Conservation (phyloP, 2,113 vertebrate species). For the Apaloderma vittatum region DNA sequence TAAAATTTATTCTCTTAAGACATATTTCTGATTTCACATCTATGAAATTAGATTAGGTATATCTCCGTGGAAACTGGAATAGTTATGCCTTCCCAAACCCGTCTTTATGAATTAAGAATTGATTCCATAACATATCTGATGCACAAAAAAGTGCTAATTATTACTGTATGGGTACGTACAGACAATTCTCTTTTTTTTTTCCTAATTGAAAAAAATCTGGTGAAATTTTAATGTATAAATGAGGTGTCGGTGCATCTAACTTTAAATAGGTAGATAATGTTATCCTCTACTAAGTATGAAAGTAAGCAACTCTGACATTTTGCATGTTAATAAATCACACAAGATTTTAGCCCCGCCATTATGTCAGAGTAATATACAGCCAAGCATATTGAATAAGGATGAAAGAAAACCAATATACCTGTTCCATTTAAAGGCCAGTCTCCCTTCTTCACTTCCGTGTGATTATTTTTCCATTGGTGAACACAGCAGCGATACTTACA, state of each 20-base stretch:
- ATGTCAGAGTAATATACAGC: not conserved
- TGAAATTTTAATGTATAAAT: not conserved
- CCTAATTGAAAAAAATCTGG: not conserved
- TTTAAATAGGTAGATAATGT: not conserved
- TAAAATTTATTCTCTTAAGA: conserved; percentile 56
- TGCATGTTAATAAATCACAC: not conserved
- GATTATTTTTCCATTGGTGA: not conserved
- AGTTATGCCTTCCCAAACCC: not conserved
- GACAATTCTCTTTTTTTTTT: not conserved
- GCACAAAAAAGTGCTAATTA: not conserved
- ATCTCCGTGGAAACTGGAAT: conserved; percentile 11
- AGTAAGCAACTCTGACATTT: not conserved
- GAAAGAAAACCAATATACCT: not conserved
- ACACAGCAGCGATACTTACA: not conserved
- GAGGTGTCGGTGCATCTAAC: not conserved
- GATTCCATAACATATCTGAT: not conserved
- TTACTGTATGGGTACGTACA: not conserved
- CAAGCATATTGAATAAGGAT: not conserved
- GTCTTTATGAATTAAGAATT: not conserved
- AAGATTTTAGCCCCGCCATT: not conserved
- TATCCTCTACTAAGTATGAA: not conserved
- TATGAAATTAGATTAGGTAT: conserved; percentile 50
- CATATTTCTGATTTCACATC: conserved; percentile 33
- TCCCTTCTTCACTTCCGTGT: not conserved
- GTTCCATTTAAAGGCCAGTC: not conserved